Evolutionary conservation across 2,113 vertebrate species (phyloP).

Genomic region (Brienomyrus longianalis): DNA sequence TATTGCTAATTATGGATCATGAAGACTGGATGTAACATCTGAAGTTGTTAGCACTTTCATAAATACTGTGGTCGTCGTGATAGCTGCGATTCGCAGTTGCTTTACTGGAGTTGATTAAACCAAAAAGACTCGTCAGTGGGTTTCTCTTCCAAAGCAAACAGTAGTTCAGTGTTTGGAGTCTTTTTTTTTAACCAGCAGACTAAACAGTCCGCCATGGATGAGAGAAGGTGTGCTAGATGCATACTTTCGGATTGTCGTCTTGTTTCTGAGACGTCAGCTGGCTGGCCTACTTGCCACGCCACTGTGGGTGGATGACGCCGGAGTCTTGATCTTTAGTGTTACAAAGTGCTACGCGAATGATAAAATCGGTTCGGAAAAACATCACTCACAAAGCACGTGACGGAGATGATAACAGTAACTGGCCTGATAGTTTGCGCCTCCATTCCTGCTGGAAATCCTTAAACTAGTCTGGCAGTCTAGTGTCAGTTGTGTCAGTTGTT

Average conservation of each 20-base stretch:
- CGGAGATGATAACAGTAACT: not conserved
- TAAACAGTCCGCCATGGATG: not conserved
- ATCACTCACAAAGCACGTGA: not conserved
- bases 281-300: not conserved
- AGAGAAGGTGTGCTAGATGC: not conserved
- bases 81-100: not conserved
- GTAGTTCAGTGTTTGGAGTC: not conserved
- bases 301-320: not conserved
- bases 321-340: not conserved
- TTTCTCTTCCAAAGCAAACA: not conserved
- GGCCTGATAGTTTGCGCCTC: not conserved
- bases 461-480: not conserved
- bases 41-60: not conserved
- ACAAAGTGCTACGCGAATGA: not conserved
- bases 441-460: not conserved
- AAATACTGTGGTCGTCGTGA: not conserved
- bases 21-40: not conserved
- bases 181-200: not conserved
- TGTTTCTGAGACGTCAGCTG: not conserved
- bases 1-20: not conserved
- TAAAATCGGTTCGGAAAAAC: not conserved
- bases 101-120: not conserved
- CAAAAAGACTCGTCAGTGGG: not conserved
- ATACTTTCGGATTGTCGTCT: not conserved
- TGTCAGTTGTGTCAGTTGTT: not conserved